Evolutionary conservation across 1,140 invertebrate species (phyloP).

Genomic region (Drosophila tropicalis): DNA sequence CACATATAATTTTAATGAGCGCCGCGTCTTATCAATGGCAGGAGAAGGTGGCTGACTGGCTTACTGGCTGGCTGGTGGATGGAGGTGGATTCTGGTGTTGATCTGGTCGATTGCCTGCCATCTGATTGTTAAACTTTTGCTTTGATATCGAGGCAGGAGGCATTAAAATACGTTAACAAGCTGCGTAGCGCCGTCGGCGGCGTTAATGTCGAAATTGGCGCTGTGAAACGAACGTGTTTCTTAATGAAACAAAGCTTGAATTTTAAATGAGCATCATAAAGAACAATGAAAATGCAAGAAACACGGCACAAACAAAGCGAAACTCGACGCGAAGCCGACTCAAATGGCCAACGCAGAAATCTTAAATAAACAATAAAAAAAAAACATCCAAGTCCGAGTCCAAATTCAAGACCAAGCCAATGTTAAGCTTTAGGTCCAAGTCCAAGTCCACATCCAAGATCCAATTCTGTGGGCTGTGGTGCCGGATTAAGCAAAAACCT

Average conservation of each 20-base stretch:
- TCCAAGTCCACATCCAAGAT: constrained; percentile 17
- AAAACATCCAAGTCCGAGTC: constrained; percentile 20
- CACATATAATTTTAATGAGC: constrained; percentile 38
- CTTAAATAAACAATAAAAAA: constrained; percentile 75
- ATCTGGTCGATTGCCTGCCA: background rate
- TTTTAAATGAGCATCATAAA: constrained; percentile 80
- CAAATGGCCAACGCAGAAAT: constrained; percentile 58
- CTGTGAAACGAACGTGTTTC: constrained; percentile 72
- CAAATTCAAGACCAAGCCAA: background rate
- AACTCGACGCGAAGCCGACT: constrained; percentile 46
- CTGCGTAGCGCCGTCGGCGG: constrained; percentile 77
- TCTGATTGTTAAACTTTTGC: constrained; percentile 49
- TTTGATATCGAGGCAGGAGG: constrained; percentile 23
- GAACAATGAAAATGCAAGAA: constrained; percentile 77
- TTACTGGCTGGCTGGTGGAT: constrained; percentile 1
- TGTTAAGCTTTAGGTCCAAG: no score
- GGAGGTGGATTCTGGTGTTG: background rate
- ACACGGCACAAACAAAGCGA: constrained; percentile 60
- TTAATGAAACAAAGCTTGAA: constrained; percentile 81
- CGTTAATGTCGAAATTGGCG: constrained; percentile 78
- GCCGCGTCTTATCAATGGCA: constrained; percentile 43
- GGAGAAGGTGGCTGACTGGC: constrained; percentile 24
- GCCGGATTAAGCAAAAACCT: constrained; percentile 27
- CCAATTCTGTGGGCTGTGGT: constrained; percentile 27
- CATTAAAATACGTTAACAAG: constrained; percentile 79